These are phyloP conservation scores for Musca vetustissima DNA, from an alignment of 1,140 invertebrate species.

Conservation along the genomic window DNA sequence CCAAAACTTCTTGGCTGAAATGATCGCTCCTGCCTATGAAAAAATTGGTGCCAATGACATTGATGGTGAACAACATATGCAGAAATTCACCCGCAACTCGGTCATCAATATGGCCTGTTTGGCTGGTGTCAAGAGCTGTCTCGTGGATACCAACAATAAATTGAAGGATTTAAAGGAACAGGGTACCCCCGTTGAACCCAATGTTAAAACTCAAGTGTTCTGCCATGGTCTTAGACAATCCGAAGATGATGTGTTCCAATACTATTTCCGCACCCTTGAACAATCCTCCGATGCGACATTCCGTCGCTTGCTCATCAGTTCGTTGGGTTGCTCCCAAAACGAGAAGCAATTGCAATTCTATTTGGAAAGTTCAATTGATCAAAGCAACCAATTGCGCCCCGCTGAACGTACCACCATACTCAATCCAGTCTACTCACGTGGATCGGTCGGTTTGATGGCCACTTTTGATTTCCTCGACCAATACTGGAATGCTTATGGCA, in stretches of 20 bases:
- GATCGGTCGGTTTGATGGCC: conserved; percentile 37
- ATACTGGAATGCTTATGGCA: conserved; percentile 38
- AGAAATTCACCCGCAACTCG: conserved; percentile 49
- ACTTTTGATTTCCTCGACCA: conserved; percentile 41
- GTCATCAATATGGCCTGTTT: conserved; percentile 59
- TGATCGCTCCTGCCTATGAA: conserved; percentile 51
- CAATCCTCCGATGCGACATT: conserved; percentile 61
- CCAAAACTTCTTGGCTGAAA: conserved; percentile 34
- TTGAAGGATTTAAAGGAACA: conserved; percentile 51
- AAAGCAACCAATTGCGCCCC: conserved; percentile 31
- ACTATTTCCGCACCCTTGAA: conserved; percentile 63
- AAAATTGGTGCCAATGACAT: conserved; percentile 52
- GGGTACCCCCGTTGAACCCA: conserved; percentile 47
- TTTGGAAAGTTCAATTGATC: conserved; percentile 42
- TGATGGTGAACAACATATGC: conserved; percentile 49
- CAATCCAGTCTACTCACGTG: conserved; percentile 41
- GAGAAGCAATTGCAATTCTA: conserved; percentile 37
- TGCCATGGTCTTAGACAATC: conserved; percentile 68
- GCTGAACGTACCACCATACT: conserved; percentile 47
- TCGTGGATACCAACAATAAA: conserved; percentile 51
- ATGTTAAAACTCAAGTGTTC: conserved; percentile 59
- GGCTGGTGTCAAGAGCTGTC: conserved; percentile 56
- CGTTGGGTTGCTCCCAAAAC: conserved; percentile 61
- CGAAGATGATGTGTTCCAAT: conserved; percentile 63
- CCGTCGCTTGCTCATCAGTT: conserved; percentile 58